A percentile compares a stretch with the other conserved stretches of the same genome.
phyloP scores from a whole-genome alignment of 37 sponge, comb jelly and placozoan species.

The Agelas oroides region DNA sequence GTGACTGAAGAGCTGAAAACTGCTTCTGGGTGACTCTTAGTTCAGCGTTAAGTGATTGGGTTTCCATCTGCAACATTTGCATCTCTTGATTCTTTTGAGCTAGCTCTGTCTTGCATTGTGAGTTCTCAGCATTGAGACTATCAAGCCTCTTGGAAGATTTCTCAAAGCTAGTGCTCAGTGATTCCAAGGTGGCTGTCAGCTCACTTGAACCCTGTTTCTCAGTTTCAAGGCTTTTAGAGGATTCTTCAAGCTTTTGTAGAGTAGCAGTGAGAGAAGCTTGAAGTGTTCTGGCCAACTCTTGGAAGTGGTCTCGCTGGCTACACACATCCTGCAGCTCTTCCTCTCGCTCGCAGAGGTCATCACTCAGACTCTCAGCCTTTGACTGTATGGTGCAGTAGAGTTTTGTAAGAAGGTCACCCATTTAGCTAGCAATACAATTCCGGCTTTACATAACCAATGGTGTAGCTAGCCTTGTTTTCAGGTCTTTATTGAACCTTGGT shows the following conservation, averaged over 20 bases:
- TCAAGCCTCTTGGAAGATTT: background rate
- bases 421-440: too few species aligned
- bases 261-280: background rate
- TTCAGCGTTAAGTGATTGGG: background rate
- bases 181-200: background rate
- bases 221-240: background rate
- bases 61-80: slow-evolving; percentile 5
- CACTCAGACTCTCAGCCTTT: background rate
- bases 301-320: background rate
- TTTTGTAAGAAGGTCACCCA: too few species aligned
- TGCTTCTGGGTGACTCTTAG: background rate
- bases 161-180: background rate
- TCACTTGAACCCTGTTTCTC: slow-evolving; percentile 1
- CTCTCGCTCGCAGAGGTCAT: background rate
- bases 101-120: background rate
- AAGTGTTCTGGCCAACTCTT: background rate
- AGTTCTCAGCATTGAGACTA: background rate
- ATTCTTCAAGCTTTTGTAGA: background rate
- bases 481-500: too few species aligned
- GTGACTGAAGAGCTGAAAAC: background rate
- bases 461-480: too few species aligned
- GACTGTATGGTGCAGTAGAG: background rate
- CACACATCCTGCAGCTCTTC: background rate
- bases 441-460: too few species aligned
- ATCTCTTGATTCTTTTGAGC: background rate